phyloP scores from a whole-genome alignment of 2,113 vertebrate genomes.

The Telmatochromis sp. region DNA sequence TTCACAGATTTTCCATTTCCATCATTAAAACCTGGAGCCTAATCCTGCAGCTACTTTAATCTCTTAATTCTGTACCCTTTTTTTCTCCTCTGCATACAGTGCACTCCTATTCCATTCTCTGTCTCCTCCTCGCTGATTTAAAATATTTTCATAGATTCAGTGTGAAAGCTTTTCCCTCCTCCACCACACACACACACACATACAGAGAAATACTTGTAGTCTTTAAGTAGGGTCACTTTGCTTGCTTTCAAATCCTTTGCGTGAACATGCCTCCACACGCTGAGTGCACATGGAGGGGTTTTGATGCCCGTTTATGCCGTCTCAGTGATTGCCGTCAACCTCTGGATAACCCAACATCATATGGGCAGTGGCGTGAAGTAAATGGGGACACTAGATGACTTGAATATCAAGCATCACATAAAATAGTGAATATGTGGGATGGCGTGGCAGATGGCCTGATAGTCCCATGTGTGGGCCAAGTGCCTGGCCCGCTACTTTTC shows the following conservation, averaged over 20 bases:
- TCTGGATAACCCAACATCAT: background rate
- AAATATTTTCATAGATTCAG: slow-evolving; percentile 7
- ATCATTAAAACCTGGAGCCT: slow-evolving; percentile 69
- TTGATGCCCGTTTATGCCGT: background rate
- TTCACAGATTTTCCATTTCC: slow-evolving; percentile 64
- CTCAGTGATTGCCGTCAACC: background rate
- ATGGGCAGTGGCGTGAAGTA: background rate
- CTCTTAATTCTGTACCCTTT: slow-evolving; percentile 61
- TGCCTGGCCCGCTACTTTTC: slow-evolving; percentile 14
- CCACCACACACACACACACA: background rate
- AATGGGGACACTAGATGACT: slow-evolving; percentile 38
- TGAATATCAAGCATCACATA: slow-evolving; percentile 28
- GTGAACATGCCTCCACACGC: background rate
- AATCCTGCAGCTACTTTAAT: slow-evolving; percentile 71
- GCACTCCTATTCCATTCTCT: slow-evolving; percentile 4
- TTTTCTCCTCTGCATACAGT: slow-evolving; percentile 18
- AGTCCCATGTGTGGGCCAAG: slow-evolving; percentile 31
- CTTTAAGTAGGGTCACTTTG: slow-evolving; percentile 15
- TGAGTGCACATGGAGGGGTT: background rate
- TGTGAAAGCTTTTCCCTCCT: background rate
- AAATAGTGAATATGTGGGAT: slow-evolving; percentile 16
- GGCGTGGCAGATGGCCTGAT: slow-evolving; percentile 44
- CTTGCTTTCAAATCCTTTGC: slow-evolving; percentile 21
- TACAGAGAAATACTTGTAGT: background rate
- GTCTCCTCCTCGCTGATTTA: slow-evolving; percentile 4